A percentile compares a stretch with the other conserved stretches of the same genome.
phyloP scores from a whole-genome alignment of 2,888 invertebrate genomes.

The Dascillus cervinus region DNA sequence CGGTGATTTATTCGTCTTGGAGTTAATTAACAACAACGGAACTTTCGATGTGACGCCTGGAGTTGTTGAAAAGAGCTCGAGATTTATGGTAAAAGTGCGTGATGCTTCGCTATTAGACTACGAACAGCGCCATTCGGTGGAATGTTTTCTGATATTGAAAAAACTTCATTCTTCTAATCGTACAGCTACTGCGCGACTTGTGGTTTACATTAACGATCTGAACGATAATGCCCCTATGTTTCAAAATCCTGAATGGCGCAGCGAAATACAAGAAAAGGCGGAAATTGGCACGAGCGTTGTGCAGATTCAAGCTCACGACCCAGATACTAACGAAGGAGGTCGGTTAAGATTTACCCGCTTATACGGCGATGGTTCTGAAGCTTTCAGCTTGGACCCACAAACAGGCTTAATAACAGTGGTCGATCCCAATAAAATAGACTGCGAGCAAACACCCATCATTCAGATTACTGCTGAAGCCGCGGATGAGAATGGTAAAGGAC shows the following conservation, averaged over 20 bases:
- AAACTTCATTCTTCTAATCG: constrained; percentile 68
- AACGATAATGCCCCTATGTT: constrained; percentile 87
- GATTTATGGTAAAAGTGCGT: constrained; percentile 75
- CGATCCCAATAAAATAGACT: constrained; percentile 70
- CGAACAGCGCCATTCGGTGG: constrained; percentile 67
- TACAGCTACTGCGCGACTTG: constrained; percentile 65
- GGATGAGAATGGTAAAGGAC: constrained; percentile 78
- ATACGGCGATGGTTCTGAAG: constrained; percentile 69
- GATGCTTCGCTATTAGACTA: constrained; percentile 79
- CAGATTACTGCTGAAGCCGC: constrained; percentile 78
- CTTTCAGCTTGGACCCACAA: constrained; percentile 67
- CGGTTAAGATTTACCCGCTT: constrained; percentile 58
- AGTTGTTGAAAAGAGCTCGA: constrained; percentile 69
- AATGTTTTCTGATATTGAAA: constrained; percentile 67
- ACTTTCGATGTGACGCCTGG: constrained; percentile 84
- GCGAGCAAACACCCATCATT: constrained; percentile 70
- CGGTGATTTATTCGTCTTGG: constrained; percentile 68
- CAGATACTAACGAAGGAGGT: constrained; percentile 73
- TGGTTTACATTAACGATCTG: constrained; percentile 73
- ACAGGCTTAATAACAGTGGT: constrained; percentile 76
- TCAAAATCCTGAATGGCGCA: constrained; percentile 61
- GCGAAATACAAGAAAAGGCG: constrained; percentile 73
- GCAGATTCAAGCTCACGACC: constrained; percentile 72
- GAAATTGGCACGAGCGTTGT: constrained; percentile 46
- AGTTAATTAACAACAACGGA: constrained; percentile 71